Evolutionary conservation across 2,113 vertebrate genomes (phyloP), one percentile per base, ranked within the genome.

Genomic region (Epinephelus fuscoguttatus): DNA sequence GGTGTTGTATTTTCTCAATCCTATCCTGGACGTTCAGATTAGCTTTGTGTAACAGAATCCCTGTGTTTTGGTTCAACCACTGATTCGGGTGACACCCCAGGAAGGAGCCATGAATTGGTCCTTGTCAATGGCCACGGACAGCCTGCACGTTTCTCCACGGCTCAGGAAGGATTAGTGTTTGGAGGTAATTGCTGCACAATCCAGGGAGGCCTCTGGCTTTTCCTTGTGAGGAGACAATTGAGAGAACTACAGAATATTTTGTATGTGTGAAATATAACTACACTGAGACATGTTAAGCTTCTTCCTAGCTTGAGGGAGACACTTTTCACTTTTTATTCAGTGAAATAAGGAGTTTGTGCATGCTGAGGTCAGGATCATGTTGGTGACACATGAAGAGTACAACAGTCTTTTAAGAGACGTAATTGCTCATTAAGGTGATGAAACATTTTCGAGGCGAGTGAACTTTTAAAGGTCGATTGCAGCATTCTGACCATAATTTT

Each of bases 121-220:
- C 70, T 78, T 88, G 37, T 87, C 78, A 88, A 87, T 88, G 75
- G 67, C 70, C 25, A 23, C 17, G 56, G 82, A 73, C 66, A 88
- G 71, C 21, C 30, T 7, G 64, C 88, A 92, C 21, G 62, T 80
- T 87, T 87, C 80, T 80, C 79, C 8, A 1, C 33, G 17, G 82
- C 70, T 91, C 75, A 86, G 69, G 27, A 84, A 80, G 75, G 82
- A 91, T 89, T 87, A 88, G 79, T 52, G 23, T 77, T 85, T 57
- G 70, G 71, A 72, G 83, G 67, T 40, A 57, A 75, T 85, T 47
- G 57, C 81, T 12, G 63, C n/a, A 76, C 64, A 61, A 81, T 70
- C 84, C 70, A 77, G 27, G 88, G 70, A 79, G 67, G 72, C 89
- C 76, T 52, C 12, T 0, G 62, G 85, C 56, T 61, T 80, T n/a